Percentiles rank a stretch among this genome's conserved stretches.
Evolutionary conservation across 2,888 invertebrate species (phyloP).

Genomic region (Priapulus caudatus): DNA sequence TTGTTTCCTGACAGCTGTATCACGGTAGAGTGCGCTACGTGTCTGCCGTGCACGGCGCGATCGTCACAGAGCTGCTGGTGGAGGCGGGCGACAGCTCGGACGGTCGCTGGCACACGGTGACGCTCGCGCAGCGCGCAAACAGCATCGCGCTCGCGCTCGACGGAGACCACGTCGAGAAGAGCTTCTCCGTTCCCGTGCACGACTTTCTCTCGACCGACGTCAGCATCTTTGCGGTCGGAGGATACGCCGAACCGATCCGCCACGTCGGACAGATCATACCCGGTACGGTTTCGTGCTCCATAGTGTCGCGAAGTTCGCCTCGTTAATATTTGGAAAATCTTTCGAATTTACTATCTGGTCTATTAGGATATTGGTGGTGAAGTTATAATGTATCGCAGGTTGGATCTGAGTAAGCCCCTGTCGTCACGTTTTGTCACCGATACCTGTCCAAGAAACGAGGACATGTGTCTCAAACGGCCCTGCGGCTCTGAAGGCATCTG

Average conservation of each 20-base stretch:
- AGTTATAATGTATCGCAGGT: too few species aligned
- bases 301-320: too few species aligned
- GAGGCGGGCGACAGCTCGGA: too few species aligned
- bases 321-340: too few species aligned
- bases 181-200: slow-evolving; percentile 47
- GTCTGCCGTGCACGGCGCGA: slow-evolving; percentile 64
- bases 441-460: slow-evolving; percentile 57
- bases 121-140: slow-evolving; percentile 43
- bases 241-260: too few species aligned
- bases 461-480: slow-evolving; percentile 32
- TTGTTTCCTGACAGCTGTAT: slow-evolving; percentile 43
- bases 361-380: too few species aligned
- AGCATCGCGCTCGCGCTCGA: not conserved
- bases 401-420: slow-evolving; percentile 55
- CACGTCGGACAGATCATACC: too few species aligned
- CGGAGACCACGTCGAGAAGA: slow-evolving; percentile 9
- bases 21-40: slow-evolving; percentile 65
- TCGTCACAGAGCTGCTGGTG: too few species aligned
- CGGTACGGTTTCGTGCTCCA: too few species aligned
- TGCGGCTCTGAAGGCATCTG: slow-evolving; percentile 59
- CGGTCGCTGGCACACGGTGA: slow-evolving; percentile 79
- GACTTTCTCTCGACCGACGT: slow-evolving; percentile 84
- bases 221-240: slow-evolving; percentile 62
- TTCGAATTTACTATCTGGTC: too few species aligned
- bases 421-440: slow-evolving; percentile 57